Conservation (phyloP, 2,797 vertebrate genomes). For the Sorex maritimensis region DNA sequence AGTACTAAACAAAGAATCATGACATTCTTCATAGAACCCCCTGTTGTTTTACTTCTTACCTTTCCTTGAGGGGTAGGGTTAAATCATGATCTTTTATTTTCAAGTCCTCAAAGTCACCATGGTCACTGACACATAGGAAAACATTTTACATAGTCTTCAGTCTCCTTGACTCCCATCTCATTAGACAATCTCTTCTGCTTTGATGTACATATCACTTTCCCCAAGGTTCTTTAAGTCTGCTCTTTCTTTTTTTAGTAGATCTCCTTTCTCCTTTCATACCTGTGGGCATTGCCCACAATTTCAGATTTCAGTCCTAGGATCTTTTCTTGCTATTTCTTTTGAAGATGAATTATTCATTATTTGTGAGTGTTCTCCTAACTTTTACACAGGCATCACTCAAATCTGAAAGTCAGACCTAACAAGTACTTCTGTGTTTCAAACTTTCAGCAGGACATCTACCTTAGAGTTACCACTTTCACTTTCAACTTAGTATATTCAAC, state of each 20-base stretch:
- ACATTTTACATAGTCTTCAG: neutral
- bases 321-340: constrained; percentile 48
- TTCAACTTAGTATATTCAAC: neutral
- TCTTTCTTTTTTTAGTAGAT: constrained; percentile 26
- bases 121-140: constrained; percentile 1
- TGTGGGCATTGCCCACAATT: neutral
- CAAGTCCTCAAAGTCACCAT: constrained; percentile 20
- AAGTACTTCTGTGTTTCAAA: constrained; percentile 15
- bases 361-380: constrained; percentile 20
- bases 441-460: neutral
- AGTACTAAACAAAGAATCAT: neutral
- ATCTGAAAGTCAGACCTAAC: constrained; percentile 23
- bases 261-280: constrained; percentile 38
- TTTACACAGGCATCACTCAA: neutral
- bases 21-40: constrained; percentile 33
- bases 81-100: constrained; percentile 37
- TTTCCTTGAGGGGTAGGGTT: constrained; percentile 13
- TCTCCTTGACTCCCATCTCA: constrained; percentile 25
- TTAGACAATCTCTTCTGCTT: neutral
- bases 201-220: neutral
- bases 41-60: constrained; percentile 20
- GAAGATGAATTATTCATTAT: constrained; percentile 33
- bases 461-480: constrained; percentile 30
- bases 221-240: neutral
- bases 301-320: neutral